Percentiles rank a stretch among this genome's conserved stretches.
These are phyloP conservation scores for Scartelaos histophorus DNA, from an alignment of 2,113 vertebrate genomes.

Conservation along the genomic window DNA sequence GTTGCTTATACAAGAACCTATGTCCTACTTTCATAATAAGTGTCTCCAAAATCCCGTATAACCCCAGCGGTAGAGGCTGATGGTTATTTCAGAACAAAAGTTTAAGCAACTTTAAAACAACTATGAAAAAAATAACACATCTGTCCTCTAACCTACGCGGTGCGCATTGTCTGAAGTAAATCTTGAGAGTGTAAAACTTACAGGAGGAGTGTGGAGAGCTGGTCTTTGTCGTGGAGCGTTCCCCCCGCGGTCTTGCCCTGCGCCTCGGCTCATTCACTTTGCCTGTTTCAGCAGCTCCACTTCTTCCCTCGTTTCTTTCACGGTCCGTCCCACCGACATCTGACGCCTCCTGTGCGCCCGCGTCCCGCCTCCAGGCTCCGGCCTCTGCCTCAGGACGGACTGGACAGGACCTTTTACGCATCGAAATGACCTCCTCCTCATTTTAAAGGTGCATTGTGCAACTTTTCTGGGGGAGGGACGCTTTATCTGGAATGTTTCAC, in stretches of 20 bases:
- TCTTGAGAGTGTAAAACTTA: background rate
- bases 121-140: background rate
- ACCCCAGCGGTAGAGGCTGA: background rate
- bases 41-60: background rate
- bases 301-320: constrained; percentile 7
- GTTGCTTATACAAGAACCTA: background rate
- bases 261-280: background rate
- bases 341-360: background rate
- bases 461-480: no score
- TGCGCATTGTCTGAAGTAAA: background rate
- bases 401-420: background rate
- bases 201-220: background rate
- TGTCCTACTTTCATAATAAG: background rate
- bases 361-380: background rate
- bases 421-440: constrained; percentile 11
- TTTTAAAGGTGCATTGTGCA: constrained; percentile 16
- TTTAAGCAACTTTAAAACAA: background rate
- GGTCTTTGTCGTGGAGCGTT: background rate
- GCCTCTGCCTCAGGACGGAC: background rate
- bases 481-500: no score
- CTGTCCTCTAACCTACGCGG: background rate
- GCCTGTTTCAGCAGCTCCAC: background rate
- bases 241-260: constrained; percentile 2
- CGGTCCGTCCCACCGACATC: constrained; percentile 4
- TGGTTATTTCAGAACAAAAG: background rate